Conservation (phyloP, 2,888 invertebrate species). For the Aleiodes leptofemur region DNA sequence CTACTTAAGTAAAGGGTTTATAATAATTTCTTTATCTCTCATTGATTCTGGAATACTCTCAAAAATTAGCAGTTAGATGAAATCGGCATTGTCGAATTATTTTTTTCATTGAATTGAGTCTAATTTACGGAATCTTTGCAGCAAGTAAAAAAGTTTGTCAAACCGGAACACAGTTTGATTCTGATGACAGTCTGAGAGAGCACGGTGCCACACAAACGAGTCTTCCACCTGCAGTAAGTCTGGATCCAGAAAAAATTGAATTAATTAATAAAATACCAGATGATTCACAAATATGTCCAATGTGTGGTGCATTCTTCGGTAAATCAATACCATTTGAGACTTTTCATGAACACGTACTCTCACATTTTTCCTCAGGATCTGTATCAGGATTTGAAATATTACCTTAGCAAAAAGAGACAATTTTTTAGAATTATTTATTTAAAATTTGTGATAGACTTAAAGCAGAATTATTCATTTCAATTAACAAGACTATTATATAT, state of each 20-base stretch:
- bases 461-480: not conserved
- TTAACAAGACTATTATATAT: not conserved
- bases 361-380: constrained; percentile 82
- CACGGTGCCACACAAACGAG: constrained; percentile 69
- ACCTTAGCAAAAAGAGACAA: constrained; percentile 12
- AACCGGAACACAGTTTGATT: constrained; percentile 68
- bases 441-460: not conserved
- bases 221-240: constrained; percentile 55
- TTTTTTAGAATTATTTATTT: constrained; percentile 1
- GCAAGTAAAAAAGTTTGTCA: constrained; percentile 68
- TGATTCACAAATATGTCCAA: constrained; percentile 81
- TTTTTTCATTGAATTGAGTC: not conserved
- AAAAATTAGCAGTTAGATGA: too few species aligned
- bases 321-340: constrained; percentile 79
- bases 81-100: too few species aligned
- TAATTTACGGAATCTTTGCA: constrained; percentile 46
- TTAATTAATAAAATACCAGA: constrained; percentile 56
- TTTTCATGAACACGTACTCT: constrained; percentile 86
- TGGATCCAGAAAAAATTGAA: constrained; percentile 63
- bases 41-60: too few species aligned
- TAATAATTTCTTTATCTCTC: too few species aligned
- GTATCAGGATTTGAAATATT: constrained; percentile 51
- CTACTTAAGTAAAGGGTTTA: too few species aligned
- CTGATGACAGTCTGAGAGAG: constrained; percentile 65
- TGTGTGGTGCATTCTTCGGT: constrained; percentile 83